Base-by-base conservation (phyloP, 1,140 invertebrate species). In the Drosophila nasuta region DNA sequence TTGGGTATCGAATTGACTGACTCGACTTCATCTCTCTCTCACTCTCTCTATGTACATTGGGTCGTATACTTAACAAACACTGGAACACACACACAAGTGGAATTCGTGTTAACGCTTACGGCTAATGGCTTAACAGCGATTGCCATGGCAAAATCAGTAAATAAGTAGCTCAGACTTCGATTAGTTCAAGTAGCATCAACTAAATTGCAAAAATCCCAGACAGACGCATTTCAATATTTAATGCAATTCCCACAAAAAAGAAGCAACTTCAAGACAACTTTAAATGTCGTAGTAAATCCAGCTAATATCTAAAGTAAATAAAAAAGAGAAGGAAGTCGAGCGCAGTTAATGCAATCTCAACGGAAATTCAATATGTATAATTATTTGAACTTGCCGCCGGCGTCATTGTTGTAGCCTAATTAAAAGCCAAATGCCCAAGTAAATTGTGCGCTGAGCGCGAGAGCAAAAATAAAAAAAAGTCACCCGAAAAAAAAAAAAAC, bases 331-430 rank as follows among this genome's bases (percentile, higher is more conserved):
- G 41, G 41, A 63, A 69, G 54, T 64, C 33, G 59, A 59, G 75
- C 72, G 38, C 38, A 38, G 15, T 15, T 45, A 69, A 75, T 63
- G 38, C 66, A 64, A 20, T 58, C 17, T 30, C 5, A 38, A 11
- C 17, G 64, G 33, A 75, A 82, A 79, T 70, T 71, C 75, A 73
- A 83, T 83, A 46, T 46, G 48, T 68, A 81, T 51, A 62, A 77
- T 80, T 62, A 69, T 69, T 20, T 15, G 49, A 7, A 33, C 17
- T 76, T 76, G 67, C 81, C 49, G 38, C 17, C 20, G 48, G 76
- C 43, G 41, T 82, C 67, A 72, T 79, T 79, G 71, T 82, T 82
- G 76, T 77, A 46, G 73, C 63, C 81, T 83, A 83, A 83, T 83
- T 83, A 83, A 77, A 63, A 64, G 52, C 60, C 58, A 75, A 75